Evolutionary conservation across 2,113 vertebrate species (phyloP).

Genomic region (Xenus cinereus): DNA sequence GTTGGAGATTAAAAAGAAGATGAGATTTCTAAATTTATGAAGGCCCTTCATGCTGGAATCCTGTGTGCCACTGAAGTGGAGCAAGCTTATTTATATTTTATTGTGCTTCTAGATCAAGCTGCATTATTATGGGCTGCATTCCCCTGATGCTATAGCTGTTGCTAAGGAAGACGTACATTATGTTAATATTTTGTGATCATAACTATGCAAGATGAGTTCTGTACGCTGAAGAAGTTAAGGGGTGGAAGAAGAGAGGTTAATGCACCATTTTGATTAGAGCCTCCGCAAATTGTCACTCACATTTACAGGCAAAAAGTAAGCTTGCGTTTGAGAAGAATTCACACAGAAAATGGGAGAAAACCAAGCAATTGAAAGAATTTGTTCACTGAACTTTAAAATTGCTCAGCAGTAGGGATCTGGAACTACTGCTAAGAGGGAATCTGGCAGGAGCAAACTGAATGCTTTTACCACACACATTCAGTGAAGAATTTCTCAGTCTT

Average conservation of each 20-base stretch:
- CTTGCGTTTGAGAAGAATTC: constrained; percentile 24
- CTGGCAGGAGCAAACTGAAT: not conserved
- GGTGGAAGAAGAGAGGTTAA: not conserved
- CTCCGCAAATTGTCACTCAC: not conserved
- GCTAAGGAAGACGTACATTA: constrained; percentile 27
- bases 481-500: constrained; percentile 17
- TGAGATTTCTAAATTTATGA: constrained; percentile 39
- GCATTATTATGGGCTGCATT: constrained; percentile 16
- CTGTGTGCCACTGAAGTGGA: constrained; percentile 13
- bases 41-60: not conserved
- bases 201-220: not conserved
- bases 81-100: constrained; percentile 58
- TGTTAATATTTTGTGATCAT: constrained; percentile 42
- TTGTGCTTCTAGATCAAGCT: constrained; percentile 44
- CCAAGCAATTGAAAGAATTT: constrained; percentile 30
- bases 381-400: constrained; percentile 44
- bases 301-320: constrained; percentile 4
- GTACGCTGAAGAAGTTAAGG: not conserved
- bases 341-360: constrained; percentile 11
- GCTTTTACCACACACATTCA: not conserved
- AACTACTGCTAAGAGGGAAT: not conserved
- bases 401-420: constrained; percentile 6
- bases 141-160: not conserved
- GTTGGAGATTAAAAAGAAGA: constrained; percentile 27
- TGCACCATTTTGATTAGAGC: not conserved